Evolutionary conservation across 2,888 invertebrate genomes (phyloP), one percentile per base, ranked within the genome.

Genomic region (Oscheius myriophilus): DNA sequence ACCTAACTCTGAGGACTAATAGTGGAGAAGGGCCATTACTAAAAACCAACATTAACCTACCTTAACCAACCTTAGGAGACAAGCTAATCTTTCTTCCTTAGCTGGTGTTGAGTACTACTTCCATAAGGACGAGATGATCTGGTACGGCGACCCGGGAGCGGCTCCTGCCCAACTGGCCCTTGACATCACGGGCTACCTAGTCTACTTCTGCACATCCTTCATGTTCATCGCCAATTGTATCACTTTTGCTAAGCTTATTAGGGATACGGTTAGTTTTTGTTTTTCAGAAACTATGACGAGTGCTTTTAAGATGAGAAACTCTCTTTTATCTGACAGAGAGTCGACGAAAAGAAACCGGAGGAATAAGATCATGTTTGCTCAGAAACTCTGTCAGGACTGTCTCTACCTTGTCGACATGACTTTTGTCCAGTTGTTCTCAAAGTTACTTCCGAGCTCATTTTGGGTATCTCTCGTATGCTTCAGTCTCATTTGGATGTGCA

Each of bases 51-150:
- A n/a, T n/a, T n/a, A n/a, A n/a, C n/a, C n/a, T n/a, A n/a, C n/a
- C n/a, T n/a, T n/a, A n/a, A n/a, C n/a, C n/a, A n/a, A n/a, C n/a
- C n/a, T n/a, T n/a, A n/a, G n/a, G n/a, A n/a, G n/a, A n/a, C n/a
- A n/a, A n/a, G n/a, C n/a, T n/a, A n/a, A n/a, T n/a, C n/a, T 18
- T 4, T 18, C 11, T 12, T 16, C 11, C 11, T 16, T 11, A 46
- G 46, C 18, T 12, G 18, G 18, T 18, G n/a, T 46, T 16, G n/a
- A 18, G 46, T 46, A 46, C 46, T 46, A 46, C 46, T 46, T 18
- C 46, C 46, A 46, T 12, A 46, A 16, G 4, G 46, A 16, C n/a
- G 46, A 46, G 46, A 46, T 46, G 46, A 46, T 46, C 18, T 46
- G 46, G 46, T 46, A 46, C 46, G 46, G 46, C 6, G 46, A 46